Conservation (phyloP, 2,797 vertebrate genomes). For the Pantherophis alleghaniensis region DNA sequence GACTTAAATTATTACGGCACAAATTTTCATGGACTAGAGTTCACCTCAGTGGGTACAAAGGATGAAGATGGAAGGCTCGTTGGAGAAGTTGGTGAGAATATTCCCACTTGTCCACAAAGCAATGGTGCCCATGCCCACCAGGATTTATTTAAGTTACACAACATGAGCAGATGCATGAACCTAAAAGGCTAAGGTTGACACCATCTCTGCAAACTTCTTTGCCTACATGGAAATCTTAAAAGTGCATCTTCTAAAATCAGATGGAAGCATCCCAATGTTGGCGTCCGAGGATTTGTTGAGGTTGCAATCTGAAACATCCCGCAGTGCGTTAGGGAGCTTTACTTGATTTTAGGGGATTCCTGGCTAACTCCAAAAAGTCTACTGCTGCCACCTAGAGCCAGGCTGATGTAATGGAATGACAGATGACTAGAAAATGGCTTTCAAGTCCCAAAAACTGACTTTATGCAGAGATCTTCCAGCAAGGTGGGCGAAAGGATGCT, state of each 20-base stretch:
- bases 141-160: neutral
- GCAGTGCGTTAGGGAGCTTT: neutral
- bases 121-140: neutral
- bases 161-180: neutral
- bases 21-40: neutral
- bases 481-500: neutral
- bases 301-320: neutral
- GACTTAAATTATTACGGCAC: neutral
- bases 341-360: neutral
- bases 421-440: neutral
- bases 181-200: neutral
- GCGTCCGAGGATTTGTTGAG: neutral
- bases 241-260: neutral
- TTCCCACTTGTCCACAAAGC: neutral
- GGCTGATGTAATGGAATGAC: neutral
- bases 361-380: neutral
- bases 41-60: neutral
- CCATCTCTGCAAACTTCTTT: neutral
- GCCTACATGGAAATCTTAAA: no score
- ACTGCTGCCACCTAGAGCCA: neutral
- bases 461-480: neutral
- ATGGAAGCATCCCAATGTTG: neutral
- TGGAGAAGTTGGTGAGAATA: neutral
- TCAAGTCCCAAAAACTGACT: neutral
- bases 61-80: no score